Evolutionary conservation across 2,113 vertebrate species (phyloP).

Genomic region (Vulpes lagopus): DNA sequence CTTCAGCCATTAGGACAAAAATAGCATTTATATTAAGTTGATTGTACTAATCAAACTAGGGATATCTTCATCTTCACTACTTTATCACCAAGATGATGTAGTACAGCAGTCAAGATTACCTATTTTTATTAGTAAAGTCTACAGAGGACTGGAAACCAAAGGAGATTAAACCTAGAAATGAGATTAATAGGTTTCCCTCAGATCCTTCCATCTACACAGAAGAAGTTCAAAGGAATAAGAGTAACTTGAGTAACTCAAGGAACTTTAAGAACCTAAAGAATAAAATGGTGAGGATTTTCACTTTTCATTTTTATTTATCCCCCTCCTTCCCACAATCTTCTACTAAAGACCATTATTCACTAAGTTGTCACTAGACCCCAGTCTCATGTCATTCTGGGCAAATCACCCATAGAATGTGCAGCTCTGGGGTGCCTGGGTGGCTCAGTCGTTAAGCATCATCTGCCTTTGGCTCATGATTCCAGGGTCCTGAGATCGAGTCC

Average conservation of each 20-base stretch:
- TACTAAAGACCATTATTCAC: background rate
- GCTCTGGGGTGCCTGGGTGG: no score
- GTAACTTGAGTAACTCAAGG: background rate
- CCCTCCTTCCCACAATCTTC: background rate
- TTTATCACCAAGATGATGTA: background rate
- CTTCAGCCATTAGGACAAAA: background rate
- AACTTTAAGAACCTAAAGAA: background rate
- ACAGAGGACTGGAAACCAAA: background rate
- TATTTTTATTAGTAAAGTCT: background rate
- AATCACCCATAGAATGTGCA: background rate
- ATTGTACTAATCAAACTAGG: background rate
- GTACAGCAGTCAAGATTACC: background rate
- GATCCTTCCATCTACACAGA: background rate
- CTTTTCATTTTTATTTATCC: background rate
- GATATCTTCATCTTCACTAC: background rate
- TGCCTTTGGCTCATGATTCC: no score
- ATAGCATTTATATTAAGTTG: background rate
- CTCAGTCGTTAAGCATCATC: no score
- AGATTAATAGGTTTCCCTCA: background rate
- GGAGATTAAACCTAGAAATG: background rate
- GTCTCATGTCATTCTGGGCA: background rate
- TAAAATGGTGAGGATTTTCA: background rate
- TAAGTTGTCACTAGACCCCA: background rate
- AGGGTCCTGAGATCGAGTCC: no score
- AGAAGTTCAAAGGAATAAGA: background rate